These are phyloP conservation scores for Hirudinaria manillensis DNA, from an alignment of 2,888 invertebrate species.

Conservation along the genomic window DNA sequence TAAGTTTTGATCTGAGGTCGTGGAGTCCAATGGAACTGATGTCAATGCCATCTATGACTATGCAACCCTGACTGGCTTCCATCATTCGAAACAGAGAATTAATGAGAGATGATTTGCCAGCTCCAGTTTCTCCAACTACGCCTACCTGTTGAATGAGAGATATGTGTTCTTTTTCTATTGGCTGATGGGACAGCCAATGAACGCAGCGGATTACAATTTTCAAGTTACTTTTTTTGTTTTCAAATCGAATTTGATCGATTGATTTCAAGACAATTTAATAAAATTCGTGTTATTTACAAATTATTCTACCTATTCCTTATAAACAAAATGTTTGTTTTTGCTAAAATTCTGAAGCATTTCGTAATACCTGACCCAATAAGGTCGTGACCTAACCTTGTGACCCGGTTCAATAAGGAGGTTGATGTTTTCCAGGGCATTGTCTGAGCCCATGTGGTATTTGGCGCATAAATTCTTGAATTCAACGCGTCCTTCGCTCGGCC, in stretches of 20 bases:
- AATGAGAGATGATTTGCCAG: conserved; percentile 35
- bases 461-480: conserved; percentile 47
- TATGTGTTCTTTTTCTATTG: not conserved
- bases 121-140: conserved; percentile 35
- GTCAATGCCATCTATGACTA: conserved; percentile 30
- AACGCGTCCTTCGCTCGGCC: conserved; percentile 49
- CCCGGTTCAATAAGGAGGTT: conserved; percentile 44
- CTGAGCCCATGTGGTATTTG: conserved; percentile 49
- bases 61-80: conserved; percentile 33
- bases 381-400: conserved; percentile 49
- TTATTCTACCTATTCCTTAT: no score
- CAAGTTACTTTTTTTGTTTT: not conserved
- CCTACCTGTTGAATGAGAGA: conserved; percentile 27
- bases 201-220: no score
- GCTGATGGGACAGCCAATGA: no score
- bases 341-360: no score
- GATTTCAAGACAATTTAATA: no score
- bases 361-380: no score
- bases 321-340: no score
- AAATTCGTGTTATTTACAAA: no score
- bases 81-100: conserved; percentile 35
- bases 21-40: conserved; percentile 32
- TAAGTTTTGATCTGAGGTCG: conserved; percentile 34
- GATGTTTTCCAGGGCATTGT: conserved; percentile 48
- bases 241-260: not conserved